Evolutionary conservation across 2,797 vertebrate genomes (phyloP).

Genomic region (Chanos chanos): DNA sequence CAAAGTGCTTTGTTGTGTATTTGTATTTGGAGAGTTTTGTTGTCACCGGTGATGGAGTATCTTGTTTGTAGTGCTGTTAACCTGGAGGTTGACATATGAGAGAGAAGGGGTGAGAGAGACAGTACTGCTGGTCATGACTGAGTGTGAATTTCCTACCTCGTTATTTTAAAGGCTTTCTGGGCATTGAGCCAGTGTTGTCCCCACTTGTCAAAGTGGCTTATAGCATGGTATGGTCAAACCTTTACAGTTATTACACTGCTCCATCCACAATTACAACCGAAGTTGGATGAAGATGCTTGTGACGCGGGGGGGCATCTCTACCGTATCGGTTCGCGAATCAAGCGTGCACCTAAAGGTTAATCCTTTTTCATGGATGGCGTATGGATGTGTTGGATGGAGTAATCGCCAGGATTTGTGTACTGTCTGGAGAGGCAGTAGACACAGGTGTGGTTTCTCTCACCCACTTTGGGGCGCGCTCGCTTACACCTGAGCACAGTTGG

Average conservation of each 20-base stretch:
- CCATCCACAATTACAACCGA: slow-evolving; percentile 11
- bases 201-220: slow-evolving; percentile 16
- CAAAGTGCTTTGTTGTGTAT: too few species aligned
- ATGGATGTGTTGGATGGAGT: not conserved
- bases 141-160: slow-evolving; percentile 4
- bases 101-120: not conserved
- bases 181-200: slow-evolving; percentile 33
- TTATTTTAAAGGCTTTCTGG: slow-evolving; percentile 31
- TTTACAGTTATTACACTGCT: slow-evolving; percentile 10
- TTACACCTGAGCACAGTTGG: slow-evolving; percentile 10
- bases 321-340: not conserved
- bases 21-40: too few species aligned
- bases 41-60: too few species aligned
- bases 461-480: slow-evolving; percentile 1
- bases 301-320: not conserved
- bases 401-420: not conserved
- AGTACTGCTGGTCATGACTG: slow-evolving; percentile 7
- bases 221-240: slow-evolving; percentile 25
- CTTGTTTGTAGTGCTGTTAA: slow-evolving; percentile 12
- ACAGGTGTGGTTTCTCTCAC: not conserved
- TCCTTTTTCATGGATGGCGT: too few species aligned
- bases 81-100: slow-evolving; percentile 12
- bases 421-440: not conserved
- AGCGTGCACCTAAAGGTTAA: slow-evolving; percentile 4
- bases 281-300: slow-evolving; percentile 20